These are phyloP conservation scores for Dermatophagoides farinae DNA, from an alignment of 1,140 invertebrate species.

Conservation along the genomic window DNA sequence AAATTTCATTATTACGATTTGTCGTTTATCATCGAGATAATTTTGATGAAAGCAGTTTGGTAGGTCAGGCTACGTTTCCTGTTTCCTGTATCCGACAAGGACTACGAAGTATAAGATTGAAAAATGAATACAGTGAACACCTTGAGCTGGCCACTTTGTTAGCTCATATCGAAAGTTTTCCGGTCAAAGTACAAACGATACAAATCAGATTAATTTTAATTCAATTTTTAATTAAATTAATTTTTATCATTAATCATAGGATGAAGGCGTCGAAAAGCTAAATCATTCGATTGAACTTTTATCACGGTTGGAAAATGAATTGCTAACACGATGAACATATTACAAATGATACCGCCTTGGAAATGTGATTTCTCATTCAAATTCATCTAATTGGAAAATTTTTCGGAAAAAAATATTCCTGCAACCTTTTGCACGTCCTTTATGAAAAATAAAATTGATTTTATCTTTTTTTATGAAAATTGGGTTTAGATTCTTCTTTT, in stretches of 20 bases:
- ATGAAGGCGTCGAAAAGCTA: slow-evolving; percentile 1
- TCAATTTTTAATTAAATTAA: background rate
- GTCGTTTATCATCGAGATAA: slow-evolving; percentile 90
- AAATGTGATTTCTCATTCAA: too few species aligned
- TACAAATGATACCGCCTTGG: too few species aligned
- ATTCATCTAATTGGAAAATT: too few species aligned
- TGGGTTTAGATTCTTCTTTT: background rate
- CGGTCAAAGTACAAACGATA: slow-evolving; percentile 20
- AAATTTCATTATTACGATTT: slow-evolving; percentile 73
- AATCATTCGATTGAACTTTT: background rate
- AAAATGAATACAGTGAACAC: slow-evolving; percentile 78
- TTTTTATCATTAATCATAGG: slow-evolving; percentile 12
- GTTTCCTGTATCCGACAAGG: slow-evolving; percentile 39
- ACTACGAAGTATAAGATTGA: slow-evolving; percentile 70
- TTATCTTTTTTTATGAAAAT: background rate
- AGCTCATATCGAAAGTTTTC: slow-evolving; percentile 43
- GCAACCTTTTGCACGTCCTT: background rate
- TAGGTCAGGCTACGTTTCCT: slow-evolving; percentile 87
- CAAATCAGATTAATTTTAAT: background rate
- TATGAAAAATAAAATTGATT: background rate
- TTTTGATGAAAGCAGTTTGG: slow-evolving; percentile 90
- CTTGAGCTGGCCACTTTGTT: slow-evolving; percentile 79
- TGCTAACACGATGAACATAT: background rate
- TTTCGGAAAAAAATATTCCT: too few species aligned
- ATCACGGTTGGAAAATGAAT: background rate